Conservation (phyloP, 2,113 vertebrate genomes). For the Mastomys coucha region DNA sequence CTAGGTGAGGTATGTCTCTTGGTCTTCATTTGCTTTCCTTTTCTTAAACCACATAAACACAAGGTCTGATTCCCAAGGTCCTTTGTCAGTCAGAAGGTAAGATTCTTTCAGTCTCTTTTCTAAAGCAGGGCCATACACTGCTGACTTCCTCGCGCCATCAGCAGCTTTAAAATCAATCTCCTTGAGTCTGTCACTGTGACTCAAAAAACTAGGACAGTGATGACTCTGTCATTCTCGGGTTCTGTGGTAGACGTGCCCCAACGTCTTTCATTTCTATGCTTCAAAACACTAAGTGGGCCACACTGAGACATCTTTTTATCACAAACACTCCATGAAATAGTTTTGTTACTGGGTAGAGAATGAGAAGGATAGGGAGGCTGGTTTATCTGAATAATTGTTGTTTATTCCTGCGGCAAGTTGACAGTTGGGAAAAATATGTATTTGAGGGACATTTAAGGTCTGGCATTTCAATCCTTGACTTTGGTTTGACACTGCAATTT, state of each 20-base stretch:
- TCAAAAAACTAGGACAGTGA: constrained; percentile 72
- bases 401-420: constrained; percentile 56
- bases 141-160: constrained; percentile 51
- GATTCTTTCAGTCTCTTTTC: constrained; percentile 55
- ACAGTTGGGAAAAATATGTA: constrained; percentile 52
- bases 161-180: constrained; percentile 74
- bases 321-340: background rate
- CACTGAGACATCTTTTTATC: constrained; percentile 56
- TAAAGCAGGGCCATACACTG: constrained; percentile 57
- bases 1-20: background rate
- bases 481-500: constrained; percentile 67
- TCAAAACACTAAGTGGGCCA: constrained; percentile 69
- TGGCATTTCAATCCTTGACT: constrained; percentile 70
- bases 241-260: background rate
- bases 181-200: constrained; percentile 74
- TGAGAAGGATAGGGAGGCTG: background rate
- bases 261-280: constrained; percentile 47
- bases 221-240: constrained; percentile 59
- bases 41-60: background rate
- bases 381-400: constrained; percentile 18
- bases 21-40: constrained; percentile 49
- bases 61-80: constrained; percentile 45
- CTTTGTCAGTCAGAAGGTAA: constrained; percentile 56
- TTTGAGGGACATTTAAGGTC: constrained; percentile 67
- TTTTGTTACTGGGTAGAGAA: constrained; percentile 10